Evolutionary conservation across 2,113 vertebrate species (phyloP).

Genomic region (Pseudorasbora parva): DNA sequence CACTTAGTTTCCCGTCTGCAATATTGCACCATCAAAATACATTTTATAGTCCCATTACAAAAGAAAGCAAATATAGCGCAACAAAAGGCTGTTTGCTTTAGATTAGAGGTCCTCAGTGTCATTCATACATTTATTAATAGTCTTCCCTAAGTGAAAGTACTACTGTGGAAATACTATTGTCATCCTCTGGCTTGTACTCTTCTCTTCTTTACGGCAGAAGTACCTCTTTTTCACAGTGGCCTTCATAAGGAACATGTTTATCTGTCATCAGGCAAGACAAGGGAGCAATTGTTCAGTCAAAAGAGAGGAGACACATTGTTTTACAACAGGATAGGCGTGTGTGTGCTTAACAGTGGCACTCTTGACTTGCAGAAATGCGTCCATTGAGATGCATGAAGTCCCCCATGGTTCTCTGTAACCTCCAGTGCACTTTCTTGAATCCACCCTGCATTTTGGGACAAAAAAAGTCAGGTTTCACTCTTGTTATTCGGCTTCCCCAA

Average conservation of each 20-base stretch:
- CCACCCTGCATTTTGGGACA: slow-evolving; percentile 67
- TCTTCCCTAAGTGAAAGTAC: background rate
- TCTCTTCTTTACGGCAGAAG: background rate
- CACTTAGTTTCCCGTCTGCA: background rate
- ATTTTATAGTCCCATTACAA: slow-evolving; percentile 5
- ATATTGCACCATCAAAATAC: background rate
- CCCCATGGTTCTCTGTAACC: slow-evolving; percentile 68
- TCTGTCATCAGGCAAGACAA: slow-evolving; percentile 67
- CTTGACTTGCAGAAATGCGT: slow-evolving; percentile 67
- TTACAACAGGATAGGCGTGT: slow-evolving; percentile 70
- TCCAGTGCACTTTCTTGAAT: slow-evolving; percentile 64
- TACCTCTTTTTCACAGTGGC: slow-evolving; percentile 28
- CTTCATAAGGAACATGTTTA: slow-evolving; percentile 64
- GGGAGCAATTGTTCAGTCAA: slow-evolving; percentile 69
- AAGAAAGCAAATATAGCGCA: slow-evolving; percentile 27
- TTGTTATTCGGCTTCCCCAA: slow-evolving; percentile 73
- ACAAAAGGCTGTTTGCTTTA: slow-evolving; percentile 13
- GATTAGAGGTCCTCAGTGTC: background rate
- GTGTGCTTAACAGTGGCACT: slow-evolving; percentile 53
- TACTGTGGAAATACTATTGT: slow-evolving; percentile 17
- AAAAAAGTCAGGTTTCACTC: slow-evolving; percentile 71
- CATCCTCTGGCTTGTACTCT: background rate
- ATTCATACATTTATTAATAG: slow-evolving; percentile 17
- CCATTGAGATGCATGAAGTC: slow-evolving; percentile 76
- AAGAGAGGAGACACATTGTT: slow-evolving; percentile 60